Evolutionary conservation across 1,140 invertebrate species (phyloP), one percentile per base, ranked within the genome.

Genomic region (Microplitis demolitor): DNA sequence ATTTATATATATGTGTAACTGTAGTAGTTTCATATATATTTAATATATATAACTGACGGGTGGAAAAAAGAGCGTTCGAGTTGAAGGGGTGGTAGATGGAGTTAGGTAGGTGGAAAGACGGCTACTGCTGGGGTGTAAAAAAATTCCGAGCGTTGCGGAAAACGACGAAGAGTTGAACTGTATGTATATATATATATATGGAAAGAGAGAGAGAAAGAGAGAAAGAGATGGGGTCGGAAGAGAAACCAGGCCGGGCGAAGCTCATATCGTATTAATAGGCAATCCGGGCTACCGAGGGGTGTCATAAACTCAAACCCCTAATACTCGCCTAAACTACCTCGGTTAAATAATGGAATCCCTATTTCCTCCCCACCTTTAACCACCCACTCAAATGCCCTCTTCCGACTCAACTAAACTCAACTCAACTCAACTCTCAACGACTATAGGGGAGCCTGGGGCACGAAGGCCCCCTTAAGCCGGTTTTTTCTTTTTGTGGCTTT

Each of bases 251-350:
- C 33, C 45, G 78, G 81, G 78, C 81, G 79, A 79, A 83, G 82
- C 86, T 87, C 86, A 87, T 87, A 87, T 87, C 85, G 85, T 87
- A 87, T 87, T 87, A 87, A 87, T 87, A 87, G 86, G 86, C 86
- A 87, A 87, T 87, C 86, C 85, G 83, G 82, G 80, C 84, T 83
- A 82, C 82, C 80, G 83, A 86, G 86, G 86, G 84, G 86, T 86
- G 86, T 87, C 85, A 86, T 87, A 87, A 87, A 87, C 86, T 86
- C 83, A 83, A 86, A 86, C 84, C 85, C 85, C 85, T 87, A 87
- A 87, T 87, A 87, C 84, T 87, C 84, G 84, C 81, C 83, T 87
- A 87, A 87, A 87, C 86, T 87, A 87, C 84, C 84, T 87, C 83
- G 85, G 84, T 87, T 87, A 86, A 87, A 87, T 87, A 87, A 87